A percentile compares a stretch with the other conserved stretches of the same genome.
Conservation (phyloP, 2,888 invertebrate genomes). For the Tiliacea aurago region DNA sequence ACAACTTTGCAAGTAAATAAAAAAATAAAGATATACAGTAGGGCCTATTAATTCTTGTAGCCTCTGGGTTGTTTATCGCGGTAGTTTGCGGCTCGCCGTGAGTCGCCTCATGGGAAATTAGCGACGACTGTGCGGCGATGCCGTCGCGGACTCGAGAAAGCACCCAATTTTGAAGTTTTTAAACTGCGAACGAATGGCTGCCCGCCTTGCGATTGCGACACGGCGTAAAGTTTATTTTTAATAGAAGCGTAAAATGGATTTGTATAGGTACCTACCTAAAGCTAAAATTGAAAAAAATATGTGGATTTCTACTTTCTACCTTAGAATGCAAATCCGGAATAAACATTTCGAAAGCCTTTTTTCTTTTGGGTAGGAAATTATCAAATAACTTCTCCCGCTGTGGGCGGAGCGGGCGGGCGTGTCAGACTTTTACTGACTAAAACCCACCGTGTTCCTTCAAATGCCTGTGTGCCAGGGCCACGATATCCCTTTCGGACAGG, state of each 20-base stretch:
- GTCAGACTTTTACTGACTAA: too few species aligned
- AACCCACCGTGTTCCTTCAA: too few species aligned
- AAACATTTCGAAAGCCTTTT: too few species aligned
- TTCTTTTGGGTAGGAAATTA: too few species aligned
- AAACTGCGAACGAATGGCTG: constrained; percentile 70
- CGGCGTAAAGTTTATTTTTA: constrained; percentile 74
- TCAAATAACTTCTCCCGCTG: too few species aligned
- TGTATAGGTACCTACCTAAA: neutral
- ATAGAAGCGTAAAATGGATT: constrained; percentile 65
- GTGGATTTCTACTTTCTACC: neutral
- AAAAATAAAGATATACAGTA: constrained; percentile 50
- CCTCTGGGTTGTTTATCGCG: constrained; percentile 75
- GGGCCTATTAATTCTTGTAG: constrained; percentile 66
- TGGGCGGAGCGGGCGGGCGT: too few species aligned
- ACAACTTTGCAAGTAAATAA: constrained; percentile 42
- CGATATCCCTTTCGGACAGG: too few species aligned
- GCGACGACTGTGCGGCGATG: constrained; percentile 69
- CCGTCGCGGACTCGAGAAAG: constrained; percentile 70
- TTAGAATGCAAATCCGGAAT: neutral
- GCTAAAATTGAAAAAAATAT: constrained; percentile 1
- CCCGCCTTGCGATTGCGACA: constrained; percentile 42
- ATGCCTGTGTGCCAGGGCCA: too few species aligned
- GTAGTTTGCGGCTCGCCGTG: constrained; percentile 75
- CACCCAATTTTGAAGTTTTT: constrained; percentile 81
- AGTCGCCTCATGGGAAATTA: constrained; percentile 81